phyloP scores from a whole-genome alignment of 2,888 invertebrate species.

The Drosophila seclusa region DNA sequence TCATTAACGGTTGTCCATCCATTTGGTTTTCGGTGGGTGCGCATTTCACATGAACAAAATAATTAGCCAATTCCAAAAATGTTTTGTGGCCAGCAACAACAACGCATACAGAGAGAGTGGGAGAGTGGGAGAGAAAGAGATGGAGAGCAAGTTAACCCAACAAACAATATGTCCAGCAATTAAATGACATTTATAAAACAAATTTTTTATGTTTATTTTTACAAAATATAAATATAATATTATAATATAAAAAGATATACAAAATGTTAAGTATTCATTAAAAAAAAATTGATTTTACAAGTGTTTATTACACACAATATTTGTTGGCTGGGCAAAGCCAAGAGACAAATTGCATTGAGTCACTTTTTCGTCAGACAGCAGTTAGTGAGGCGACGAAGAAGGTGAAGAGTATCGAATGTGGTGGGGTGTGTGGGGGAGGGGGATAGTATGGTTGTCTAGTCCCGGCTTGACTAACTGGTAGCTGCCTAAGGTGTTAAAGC shows the following conservation, averaged over 20 bases:
- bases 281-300: background rate
- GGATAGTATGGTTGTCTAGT: constrained; percentile 1
- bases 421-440: background rate
- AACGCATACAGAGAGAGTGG: constrained; percentile 8
- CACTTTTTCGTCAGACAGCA: constrained; percentile 36
- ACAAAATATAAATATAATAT: background rate
- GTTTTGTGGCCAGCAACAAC: constrained; percentile 22
- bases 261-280: background rate
- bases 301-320: background rate
- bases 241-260: background rate
- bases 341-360: constrained; percentile 55
- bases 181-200: background rate
- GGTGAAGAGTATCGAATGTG: background rate
- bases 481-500: constrained; percentile 45
- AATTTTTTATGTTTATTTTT: background rate
- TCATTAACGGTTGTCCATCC: constrained; percentile 24
- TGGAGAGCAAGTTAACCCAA: constrained; percentile 2
- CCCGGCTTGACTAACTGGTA: constrained; percentile 16
- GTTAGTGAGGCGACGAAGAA: background rate
- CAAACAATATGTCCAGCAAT: constrained; percentile 2
- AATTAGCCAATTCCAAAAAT: constrained; percentile 32
- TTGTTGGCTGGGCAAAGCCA: constrained; percentile 34
- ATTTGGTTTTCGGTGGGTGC: constrained; percentile 47
- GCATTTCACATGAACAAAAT: constrained; percentile 42
- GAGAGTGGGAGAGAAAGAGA: background rate